Evolutionary conservation across 2,113 vertebrate species (phyloP).

Genomic region (Leiothrix lutea): DNA sequence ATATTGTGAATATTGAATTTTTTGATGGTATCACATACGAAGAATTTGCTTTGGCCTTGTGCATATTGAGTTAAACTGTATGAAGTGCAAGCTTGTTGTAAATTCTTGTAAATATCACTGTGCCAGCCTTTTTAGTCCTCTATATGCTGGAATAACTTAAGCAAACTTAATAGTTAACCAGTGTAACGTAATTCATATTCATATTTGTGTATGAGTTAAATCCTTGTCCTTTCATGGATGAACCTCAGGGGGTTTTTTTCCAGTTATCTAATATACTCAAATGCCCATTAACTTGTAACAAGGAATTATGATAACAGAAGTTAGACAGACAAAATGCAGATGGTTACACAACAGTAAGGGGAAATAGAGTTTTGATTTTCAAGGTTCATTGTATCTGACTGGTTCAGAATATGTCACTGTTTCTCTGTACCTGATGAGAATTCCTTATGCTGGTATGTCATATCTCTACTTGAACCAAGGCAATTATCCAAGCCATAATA

Average conservation of each 20-base stretch:
- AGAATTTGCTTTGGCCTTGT: not conserved
- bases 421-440: not conserved
- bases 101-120: not conserved
- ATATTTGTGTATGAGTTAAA: not conserved
- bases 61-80: not conserved
- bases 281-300: not conserved
- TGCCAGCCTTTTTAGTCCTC: not conserved
- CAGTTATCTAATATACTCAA: not conserved
- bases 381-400: not conserved
- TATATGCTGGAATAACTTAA: not conserved
- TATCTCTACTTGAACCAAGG: not conserved
- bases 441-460: conserved; percentile 6
- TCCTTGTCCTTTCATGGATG: not conserved
- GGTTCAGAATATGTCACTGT: not conserved
- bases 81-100: not conserved
- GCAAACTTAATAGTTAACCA: not conserved
- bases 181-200: not conserved
- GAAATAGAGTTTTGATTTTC: not conserved
- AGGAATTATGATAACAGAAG: not conserved
- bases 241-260: not conserved
- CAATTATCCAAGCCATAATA: not conserved
- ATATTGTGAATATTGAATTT: not conserved
- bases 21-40: not conserved
- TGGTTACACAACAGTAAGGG: not conserved
- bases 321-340: not conserved